A percentile compares a stretch with the other conserved stretches of the same genome.
phyloP scores from a whole-genome alignment of 1,140 invertebrate species.

The Venturia canescens region DNA sequence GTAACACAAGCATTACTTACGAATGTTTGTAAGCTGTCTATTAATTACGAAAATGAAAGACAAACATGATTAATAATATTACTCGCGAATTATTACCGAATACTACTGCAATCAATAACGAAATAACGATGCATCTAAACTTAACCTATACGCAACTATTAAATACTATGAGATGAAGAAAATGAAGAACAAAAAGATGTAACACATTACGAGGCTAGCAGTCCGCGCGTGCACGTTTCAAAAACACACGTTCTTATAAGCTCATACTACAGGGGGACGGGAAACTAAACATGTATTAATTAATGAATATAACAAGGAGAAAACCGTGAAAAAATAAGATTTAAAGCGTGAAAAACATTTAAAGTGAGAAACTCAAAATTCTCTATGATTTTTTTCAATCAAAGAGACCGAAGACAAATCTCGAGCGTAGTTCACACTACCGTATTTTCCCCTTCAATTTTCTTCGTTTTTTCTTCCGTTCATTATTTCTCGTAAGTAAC shows the following conservation, averaged over 20 bases:
- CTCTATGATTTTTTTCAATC: no score
- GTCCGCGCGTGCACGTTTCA: no score
- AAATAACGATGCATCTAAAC: slow-evolving; percentile 30
- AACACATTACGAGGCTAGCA: no score
- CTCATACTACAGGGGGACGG: no score
- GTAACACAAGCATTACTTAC: slow-evolving; percentile 12
- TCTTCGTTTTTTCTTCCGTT: slow-evolving; percentile 1
- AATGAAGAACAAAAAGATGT: background rate
- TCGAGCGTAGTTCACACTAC: background rate
- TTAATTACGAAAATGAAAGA: slow-evolving; percentile 50
- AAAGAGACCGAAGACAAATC: no score
- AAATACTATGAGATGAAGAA: background rate
- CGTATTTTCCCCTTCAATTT: background rate
- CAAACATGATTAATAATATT: slow-evolving; percentile 23
- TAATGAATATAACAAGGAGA: no score
- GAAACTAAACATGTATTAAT: no score
- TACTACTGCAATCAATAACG: slow-evolving; percentile 5
- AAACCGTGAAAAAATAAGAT: no score
- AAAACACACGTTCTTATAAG: no score
- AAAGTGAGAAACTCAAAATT: no score
- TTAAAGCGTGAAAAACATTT: no score
- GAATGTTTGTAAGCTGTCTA: slow-evolving; percentile 10
- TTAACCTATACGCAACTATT: background rate
- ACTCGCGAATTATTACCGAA: slow-evolving; percentile 6
- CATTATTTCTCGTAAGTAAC: background rate